Evolutionary conservation across 2,888 invertebrate species (phyloP), one percentile per base, ranked within the genome.

Genomic region (Palloptera scutellata): DNA sequence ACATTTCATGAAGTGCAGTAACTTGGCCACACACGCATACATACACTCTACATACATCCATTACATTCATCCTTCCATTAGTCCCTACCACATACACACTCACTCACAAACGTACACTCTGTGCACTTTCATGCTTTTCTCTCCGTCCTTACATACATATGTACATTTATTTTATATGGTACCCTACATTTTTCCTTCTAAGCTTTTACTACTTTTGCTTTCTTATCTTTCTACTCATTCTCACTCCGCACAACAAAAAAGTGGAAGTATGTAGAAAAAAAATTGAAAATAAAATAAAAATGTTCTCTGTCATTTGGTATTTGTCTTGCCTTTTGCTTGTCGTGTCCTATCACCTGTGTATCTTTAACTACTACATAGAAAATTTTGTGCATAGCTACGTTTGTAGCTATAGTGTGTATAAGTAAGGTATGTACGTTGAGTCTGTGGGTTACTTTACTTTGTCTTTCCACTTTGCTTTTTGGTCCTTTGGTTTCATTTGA

Each of bases 261-360:
- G n/a, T n/a, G n/a, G 6, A 30, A 30, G 6, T 6, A 30, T 30
- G 30, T 4, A 30, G 6, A 30, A 30, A 30, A 6, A 30, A 30
- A 30, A 30, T 30, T n/a, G n/a, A n/a, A n/a, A 30, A 30, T 4
- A 30, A 30, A 30, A 30, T 30, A 30, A 30, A 30, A 30, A n/a
- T 68, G 59, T 53, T 66, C 40, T 12, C 19, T 60, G 62, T 66
- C 63, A 45, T 59, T 63, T 62, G 61, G 62, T 55, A 69, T 66
- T 60, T 66, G 54, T 62, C 62, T 19, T 62, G 55, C 57, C 57
- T 17, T 57, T 61, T 66, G 51, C 57, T 62, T 64, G 64, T 68
- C 68, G 68, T 66, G 69, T 69, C 51, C 59, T 69, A 63, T 69
- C 69, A 69, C 63, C 69, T 69, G 69, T 51, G 19, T 48, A 19